These are phyloP conservation scores for Gadus macrocephalus DNA, from an alignment of 2,113 vertebrate species.

Conservation along the genomic window DNA sequence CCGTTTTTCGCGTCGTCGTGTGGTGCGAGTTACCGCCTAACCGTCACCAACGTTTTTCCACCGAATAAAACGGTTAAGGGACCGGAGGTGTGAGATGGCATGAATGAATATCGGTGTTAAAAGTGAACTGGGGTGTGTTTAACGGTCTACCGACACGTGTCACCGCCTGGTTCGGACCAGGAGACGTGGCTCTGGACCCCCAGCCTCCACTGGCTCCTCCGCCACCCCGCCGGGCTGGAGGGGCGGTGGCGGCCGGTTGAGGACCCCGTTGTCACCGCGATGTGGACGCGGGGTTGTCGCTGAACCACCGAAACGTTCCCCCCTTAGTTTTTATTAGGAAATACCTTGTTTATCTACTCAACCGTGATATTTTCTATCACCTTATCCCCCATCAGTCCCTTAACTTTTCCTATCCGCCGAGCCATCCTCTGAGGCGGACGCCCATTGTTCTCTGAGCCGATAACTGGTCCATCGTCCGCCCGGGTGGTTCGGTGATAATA, in stretches of 20 bases:
- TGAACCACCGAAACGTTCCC: not conserved
- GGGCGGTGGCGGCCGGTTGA: conserved; percentile 63
- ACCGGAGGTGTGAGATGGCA: not conserved
- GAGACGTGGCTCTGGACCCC: too few species aligned
- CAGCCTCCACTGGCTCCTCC: too few species aligned
- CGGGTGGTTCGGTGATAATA: conserved; percentile 27
- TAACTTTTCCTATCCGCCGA: conserved; percentile 45
- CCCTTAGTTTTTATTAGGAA: not conserved
- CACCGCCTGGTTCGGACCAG: not conserved
- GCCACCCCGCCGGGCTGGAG: conserved; percentile 21
- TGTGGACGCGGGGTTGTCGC: not conserved
- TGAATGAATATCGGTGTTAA: conserved; percentile 3
- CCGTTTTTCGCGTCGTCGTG: too few species aligned
- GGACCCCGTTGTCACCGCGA: conserved; percentile 21
- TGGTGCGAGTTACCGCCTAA: too few species aligned
- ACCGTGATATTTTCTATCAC: not conserved
- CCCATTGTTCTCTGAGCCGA: conserved; percentile 70
- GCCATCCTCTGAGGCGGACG: conserved; percentile 51
- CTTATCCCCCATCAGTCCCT: conserved; percentile 10
- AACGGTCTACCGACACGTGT: conserved; percentile 1
- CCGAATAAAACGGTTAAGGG: too few species aligned
- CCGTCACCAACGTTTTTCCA: too few species aligned
- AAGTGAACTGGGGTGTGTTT: not conserved
- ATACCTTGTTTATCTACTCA: not conserved
- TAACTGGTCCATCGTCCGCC: conserved; percentile 37